These are phyloP conservation scores for Epicampocera succincta DNA, from an alignment of 2,888 invertebrate genomes.

Conservation along the genomic window DNA sequence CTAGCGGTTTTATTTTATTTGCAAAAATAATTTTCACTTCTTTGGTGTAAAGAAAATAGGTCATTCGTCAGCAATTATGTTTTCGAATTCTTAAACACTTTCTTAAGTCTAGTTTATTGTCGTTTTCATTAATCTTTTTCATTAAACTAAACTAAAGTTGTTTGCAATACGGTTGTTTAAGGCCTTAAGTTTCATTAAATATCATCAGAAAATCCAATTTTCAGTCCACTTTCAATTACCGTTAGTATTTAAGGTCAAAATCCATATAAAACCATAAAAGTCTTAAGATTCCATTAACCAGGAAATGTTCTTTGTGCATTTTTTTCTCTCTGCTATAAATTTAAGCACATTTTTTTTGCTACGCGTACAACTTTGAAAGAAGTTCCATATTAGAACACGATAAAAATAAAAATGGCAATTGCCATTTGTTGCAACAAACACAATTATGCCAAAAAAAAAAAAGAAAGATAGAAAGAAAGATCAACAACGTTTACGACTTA, in stretches of 20 bases:
- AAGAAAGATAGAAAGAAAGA: conserved; percentile 22
- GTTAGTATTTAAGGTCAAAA: conserved; percentile 62
- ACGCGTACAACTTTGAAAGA: conserved; percentile 27
- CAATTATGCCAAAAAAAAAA: conserved; percentile 11
- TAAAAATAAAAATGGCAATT: conserved; percentile 53
- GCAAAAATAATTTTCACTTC: neutral
- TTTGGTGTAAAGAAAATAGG: neutral
- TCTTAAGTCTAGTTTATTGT: too few species aligned
- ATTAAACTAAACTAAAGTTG: too few species aligned
- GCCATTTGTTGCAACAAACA: conserved; percentile 47
- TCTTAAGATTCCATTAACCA: conserved; percentile 50
- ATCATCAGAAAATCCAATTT: conserved; percentile 9
- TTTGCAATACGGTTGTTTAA: too few species aligned
- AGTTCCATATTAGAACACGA: conserved; percentile 66
- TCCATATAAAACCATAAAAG: conserved; percentile 46
- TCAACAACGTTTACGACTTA: conserved; percentile 32
- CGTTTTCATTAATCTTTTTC: too few species aligned
- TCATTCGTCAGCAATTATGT: neutral
- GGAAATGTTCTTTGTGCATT: conserved; percentile 58
- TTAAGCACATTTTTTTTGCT: conserved; percentile 53
- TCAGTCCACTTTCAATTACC: conserved; percentile 51
- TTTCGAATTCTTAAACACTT: too few species aligned
- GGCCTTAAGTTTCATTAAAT: neutral
- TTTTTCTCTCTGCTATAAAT: conserved; percentile 54
- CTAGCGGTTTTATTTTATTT: too few species aligned